Conservation (phyloP, 1,140 invertebrate species). For the Ridgeia piscesae region DNA sequence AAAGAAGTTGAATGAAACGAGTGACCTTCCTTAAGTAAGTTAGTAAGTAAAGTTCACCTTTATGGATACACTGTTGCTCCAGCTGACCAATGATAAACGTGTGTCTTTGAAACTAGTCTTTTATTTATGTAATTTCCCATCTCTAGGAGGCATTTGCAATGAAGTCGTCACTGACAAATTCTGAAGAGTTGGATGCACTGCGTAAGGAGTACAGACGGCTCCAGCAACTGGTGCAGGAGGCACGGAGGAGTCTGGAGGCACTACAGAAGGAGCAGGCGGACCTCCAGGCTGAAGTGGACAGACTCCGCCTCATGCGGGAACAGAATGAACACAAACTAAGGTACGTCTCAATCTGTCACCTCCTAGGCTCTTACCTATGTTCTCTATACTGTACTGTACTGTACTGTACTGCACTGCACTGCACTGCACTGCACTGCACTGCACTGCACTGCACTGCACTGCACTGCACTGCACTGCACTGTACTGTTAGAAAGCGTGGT, state of each 20-base stretch:
- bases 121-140: neutral
- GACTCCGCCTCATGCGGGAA: conserved; percentile 9
- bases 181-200: conserved; percentile 32
- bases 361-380: neutral
- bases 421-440: no score
- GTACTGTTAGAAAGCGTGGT: no score
- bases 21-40: no score
- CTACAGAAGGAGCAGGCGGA: conserved; percentile 39
- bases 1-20: no score
- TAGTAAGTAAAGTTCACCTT: no score
- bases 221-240: conserved; percentile 34
- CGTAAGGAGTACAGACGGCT: conserved; percentile 45
- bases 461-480: no score
- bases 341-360: neutral
- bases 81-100: no score
- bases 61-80: no score
- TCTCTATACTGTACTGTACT: no score
- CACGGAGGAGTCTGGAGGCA: neutral
- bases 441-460: no score
- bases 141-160: conserved; percentile 19
- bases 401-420: no score
- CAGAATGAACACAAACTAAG: conserved; percentile 17
- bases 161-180: neutral
- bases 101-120: no score
- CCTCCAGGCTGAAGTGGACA: conserved; percentile 35